A percentile compares a stretch with the other conserved stretches of the same genome.
Evolutionary conservation across 2,113 vertebrate species (phyloP).

Genomic region (Brienomyrus brachyistius): DNA sequence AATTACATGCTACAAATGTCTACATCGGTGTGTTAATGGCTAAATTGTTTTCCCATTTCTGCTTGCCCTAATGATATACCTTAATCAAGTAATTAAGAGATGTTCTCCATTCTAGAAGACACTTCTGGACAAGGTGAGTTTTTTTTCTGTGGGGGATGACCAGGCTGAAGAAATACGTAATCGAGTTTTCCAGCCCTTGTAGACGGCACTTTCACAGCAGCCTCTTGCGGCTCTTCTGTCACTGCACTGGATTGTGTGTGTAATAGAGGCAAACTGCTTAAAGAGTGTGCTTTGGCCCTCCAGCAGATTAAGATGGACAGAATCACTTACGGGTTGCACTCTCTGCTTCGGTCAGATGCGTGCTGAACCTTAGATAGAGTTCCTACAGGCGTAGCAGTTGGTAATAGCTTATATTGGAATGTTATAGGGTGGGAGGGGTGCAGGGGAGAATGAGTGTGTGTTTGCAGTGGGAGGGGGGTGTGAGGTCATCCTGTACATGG

Average conservation of each 20-base stretch:
- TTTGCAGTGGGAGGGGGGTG: background rate
- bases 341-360: background rate
- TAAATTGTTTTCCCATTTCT: constrained; percentile 15
- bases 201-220: background rate
- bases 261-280: constrained; percentile 6
- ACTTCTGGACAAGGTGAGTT: background rate
- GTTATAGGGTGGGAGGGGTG: background rate
- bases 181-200: background rate
- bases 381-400: background rate
- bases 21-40: constrained; percentile 10
- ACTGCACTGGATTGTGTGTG: background rate
- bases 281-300: background rate
- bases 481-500: background rate
- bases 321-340: background rate
- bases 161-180: background rate
- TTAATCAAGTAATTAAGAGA: constrained; percentile 4
- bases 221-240: background rate
- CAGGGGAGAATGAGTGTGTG: background rate
- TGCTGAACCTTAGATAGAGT: background rate
- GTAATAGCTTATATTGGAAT: background rate
- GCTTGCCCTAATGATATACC: constrained; percentile 3
- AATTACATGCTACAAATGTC: constrained; percentile 3
- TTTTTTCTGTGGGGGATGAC: background rate
- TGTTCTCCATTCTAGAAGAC: background rate
- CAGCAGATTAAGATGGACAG: constrained; percentile 8